Conservation (phyloP, 2,797 vertebrate species). For the Dicrostonyx torquatus region DNA sequence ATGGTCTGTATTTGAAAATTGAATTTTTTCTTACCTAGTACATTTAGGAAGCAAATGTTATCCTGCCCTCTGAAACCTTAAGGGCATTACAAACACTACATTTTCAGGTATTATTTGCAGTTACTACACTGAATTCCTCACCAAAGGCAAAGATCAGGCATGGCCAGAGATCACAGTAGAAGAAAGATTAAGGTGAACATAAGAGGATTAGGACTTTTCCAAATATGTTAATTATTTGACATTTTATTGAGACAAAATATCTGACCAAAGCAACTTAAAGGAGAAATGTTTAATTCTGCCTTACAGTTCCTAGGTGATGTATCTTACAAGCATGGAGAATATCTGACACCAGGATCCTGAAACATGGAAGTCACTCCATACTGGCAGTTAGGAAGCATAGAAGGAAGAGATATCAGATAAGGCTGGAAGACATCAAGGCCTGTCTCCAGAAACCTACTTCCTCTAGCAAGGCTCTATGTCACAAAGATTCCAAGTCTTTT, state of each 20-base stretch:
- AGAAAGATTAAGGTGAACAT: neutral
- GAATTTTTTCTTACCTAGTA: neutral
- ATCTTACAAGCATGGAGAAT: neutral
- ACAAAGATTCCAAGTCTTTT: neutral
- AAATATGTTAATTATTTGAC: neutral
- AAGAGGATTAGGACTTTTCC: neutral
- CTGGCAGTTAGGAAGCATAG: neutral
- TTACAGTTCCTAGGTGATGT: neutral
- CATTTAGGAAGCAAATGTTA: too few relatives aligned
- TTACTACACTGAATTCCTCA: neutral
- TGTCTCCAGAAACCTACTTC: neutral
- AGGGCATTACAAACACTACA: neutral
- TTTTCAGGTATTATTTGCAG: neutral
- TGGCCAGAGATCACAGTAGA: neutral
- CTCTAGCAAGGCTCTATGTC: neutral
- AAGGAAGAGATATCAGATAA: neutral
- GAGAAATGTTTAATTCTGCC: neutral
- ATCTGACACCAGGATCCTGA: neutral
- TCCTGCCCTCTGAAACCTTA: neutral
- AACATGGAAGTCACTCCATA: too few relatives aligned
- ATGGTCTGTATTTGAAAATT: neutral
- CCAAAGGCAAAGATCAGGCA: neutral
- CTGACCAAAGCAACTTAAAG: neutral
- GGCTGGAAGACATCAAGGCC: neutral
- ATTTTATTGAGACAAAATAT: neutral